phyloP scores from a whole-genome alignment of 1,140 invertebrate genomes.

The Argopecten irradians region DNA sequence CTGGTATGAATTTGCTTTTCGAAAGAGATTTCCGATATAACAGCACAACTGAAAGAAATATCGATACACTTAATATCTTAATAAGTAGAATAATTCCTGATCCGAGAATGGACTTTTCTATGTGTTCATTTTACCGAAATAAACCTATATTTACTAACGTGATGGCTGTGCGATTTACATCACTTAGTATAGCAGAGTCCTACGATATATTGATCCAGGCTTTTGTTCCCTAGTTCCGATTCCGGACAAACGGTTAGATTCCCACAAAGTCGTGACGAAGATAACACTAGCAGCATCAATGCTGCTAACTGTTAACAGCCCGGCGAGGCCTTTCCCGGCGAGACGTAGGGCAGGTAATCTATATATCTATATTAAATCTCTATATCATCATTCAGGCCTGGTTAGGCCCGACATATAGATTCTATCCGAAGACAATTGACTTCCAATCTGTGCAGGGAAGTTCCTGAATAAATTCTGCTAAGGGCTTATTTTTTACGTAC shows the following conservation, averaged over 20 bases:
- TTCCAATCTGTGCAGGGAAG: no score
- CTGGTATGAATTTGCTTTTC: no score
- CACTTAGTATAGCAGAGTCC: not conserved
- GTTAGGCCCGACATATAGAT: not conserved
- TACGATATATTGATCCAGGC: not conserved
- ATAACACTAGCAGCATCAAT: not conserved
- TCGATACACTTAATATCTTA: no score
- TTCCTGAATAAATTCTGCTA: no score
- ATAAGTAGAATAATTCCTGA: no score
- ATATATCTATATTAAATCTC: not conserved
- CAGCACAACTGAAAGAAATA: no score
- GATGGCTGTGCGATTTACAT: not conserved
- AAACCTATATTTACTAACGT: not conserved
- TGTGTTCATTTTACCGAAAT: not conserved
- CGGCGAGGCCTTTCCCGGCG: not conserved
- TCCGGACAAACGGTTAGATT: not conserved
- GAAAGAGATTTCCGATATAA: no score
- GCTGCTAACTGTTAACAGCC: not conserved
- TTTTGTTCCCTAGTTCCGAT: not conserved
- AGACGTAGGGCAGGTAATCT: not conserved
- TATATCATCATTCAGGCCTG: not conserved
- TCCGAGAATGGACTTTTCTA: not conserved
- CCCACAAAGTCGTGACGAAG: not conserved
- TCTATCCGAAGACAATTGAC: no score
- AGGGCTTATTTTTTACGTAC: no score